Base-by-base conservation (phyloP, 2,113 vertebrate genomes). In the Tringa solitaria region DNA sequence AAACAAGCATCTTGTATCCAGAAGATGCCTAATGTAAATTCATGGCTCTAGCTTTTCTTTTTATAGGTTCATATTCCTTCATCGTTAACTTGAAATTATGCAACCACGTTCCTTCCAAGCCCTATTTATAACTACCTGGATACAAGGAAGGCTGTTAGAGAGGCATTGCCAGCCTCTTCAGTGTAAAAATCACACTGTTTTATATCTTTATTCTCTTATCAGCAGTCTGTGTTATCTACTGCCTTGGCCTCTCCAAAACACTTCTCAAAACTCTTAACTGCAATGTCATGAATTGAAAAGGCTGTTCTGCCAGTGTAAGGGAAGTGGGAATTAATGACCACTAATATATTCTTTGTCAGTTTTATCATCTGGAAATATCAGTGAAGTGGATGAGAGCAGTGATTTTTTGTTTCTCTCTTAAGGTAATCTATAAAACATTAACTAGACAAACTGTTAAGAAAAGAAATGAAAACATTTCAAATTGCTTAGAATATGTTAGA, bases 311-410 rank as follows among this genome's bases (percentile, higher is more conserved):
- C 77, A 79, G 1, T 75, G 65, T 72, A 78, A 89, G 90, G 80
- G 37, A 78, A 75, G 82, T 68, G 73, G 83, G 65, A 94, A 92
- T 95, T 96, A 89, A 94, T 92, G 94, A 53, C 74, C 41, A 72
- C 65, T 87, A 78, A 90, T 89, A 60, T 11, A 86, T 84, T 90
- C 85, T 88, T 88, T 94, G 82, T 95, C 88, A 84, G 72, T 39
- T 93, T 93, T 96, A 87, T 95, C 86, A 83, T 76, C 46, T 64
- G 45, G 56, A 89, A 64, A 56, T 89, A 82, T 11, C 80, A 76
- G 28, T 79, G 33, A 73, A 93, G 92, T 81, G 56, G 33, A 14
- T 67, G 61, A 84, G 50, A 87, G 59, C 4, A 45, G 53, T 65
- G 65, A 41, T 22, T 85, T 95, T 76, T 92, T 88, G 75, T 92